Evolutionary conservation across 2,888 invertebrate species (phyloP).

Genomic region (Elegia similella): DNA sequence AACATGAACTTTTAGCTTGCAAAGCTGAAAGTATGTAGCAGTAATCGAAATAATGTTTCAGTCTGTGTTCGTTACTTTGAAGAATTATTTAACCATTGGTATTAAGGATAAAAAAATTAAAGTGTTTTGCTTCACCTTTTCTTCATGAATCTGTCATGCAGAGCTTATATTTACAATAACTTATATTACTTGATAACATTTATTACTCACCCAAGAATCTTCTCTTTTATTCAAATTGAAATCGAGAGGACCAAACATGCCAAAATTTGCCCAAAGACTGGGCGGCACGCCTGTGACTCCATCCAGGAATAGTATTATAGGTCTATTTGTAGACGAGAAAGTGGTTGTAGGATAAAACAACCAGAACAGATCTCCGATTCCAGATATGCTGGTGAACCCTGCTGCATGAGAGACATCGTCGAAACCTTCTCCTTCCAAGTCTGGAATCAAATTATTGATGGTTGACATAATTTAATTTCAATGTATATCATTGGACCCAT

Average conservation of each 20-base stretch:
- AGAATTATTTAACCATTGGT: no score
- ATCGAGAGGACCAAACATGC: conserved; percentile 90
- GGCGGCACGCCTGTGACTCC: conserved; percentile 91
- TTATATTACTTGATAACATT: neutral
- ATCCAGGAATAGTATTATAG: conserved; percentile 93
- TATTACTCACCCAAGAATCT: conserved; percentile 85
- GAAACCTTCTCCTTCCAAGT: conserved; percentile 58
- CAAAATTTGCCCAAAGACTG: conserved; percentile 92
- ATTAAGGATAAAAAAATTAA: no score
- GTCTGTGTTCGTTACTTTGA: no score
- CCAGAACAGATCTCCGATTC: conserved; percentile 91
- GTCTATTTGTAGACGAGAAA: conserved; percentile 75
- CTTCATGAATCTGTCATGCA: no score
- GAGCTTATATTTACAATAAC: no score
- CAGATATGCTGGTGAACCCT: conserved; percentile 86
- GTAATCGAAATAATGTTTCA: no score
- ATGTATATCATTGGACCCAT: no score
- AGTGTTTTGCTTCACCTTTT: no score
- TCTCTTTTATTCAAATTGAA: conserved; percentile 82
- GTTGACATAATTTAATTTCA: no score
- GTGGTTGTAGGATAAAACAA: conserved; percentile 90
- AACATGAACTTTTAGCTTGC: no score
- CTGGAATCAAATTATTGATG: conserved; percentile 36
- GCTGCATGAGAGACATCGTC: conserved; percentile 86
- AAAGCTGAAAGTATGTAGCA: no score